Base-by-base conservation (phyloP, 1,140 invertebrate species). In the Nasonia vitripennis region DNA sequence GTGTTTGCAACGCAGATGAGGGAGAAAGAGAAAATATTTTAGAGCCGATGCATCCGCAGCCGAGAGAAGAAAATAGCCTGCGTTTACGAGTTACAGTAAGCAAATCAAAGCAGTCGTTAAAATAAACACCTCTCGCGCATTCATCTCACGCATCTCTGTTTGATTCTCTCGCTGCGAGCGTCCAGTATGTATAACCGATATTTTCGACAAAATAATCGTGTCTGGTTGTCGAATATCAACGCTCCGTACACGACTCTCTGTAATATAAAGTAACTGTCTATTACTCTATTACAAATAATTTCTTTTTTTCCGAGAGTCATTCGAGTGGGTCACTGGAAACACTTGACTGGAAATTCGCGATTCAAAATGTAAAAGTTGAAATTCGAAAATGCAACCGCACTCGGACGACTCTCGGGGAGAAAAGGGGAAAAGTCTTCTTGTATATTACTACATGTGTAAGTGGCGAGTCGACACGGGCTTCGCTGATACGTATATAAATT, bases 371-470 rank as follows among this genome's bases (percentile, higher is more conserved):
- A 37, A 37, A 37, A 37, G 5, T 3, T 37, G 7, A 45, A 45
- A 45, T 45, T 45, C 7, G 41, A 45, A 45, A 45, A 45, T 1
- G 41, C 1, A 5, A 45, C 41, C 41, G 31, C 10, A 20, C 68
- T 23, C 45, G 68, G n/a, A 84, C 14, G 20, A 84, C 71, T 79
- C 77, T 84, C 34, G 77, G 45, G 78, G 55, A 41, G 51, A 70
- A 51, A 84, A 68, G 34, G 45, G 45, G 77, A 79, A 79, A 79
- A 84, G 67, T 84, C 27, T 27, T 84, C 62, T 78, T 23, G 34
- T 68, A 75, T 73, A 84, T 75, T 55, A 45, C 14, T 48, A 41
- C 20, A 31, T 62, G 55, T n/a, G 55, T 62, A 62, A 62, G 55
- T 62, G 17, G 6, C 55, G 55, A 62, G 55, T 62, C 17, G 55